A percentile compares a stretch with the other conserved stretches of the same genome.
phyloP scores from a whole-genome alignment of 2,797 vertebrate species.

The Emydoidea blandingii region DNA sequence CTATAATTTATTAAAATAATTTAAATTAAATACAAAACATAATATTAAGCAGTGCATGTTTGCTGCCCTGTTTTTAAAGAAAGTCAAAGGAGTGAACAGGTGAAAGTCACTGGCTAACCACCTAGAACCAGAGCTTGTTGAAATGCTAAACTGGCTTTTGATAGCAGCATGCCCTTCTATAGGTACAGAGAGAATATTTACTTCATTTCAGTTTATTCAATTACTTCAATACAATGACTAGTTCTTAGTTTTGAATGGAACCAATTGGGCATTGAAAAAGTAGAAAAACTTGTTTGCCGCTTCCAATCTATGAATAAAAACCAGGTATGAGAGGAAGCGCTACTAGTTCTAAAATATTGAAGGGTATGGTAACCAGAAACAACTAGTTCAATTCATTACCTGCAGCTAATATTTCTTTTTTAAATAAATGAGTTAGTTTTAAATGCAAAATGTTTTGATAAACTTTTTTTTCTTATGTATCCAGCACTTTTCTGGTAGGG shows the following conservation, averaged over 20 bases:
- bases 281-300: background rate
- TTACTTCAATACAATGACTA: too few relatives aligned
- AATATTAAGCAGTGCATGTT: too few relatives aligned
- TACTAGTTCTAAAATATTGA: background rate
- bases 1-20: too few relatives aligned
- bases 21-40: too few relatives aligned
- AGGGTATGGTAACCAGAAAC: background rate
- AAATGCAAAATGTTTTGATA: too few relatives aligned
- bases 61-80: too few relatives aligned
- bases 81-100: too few relatives aligned
- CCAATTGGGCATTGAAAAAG: background rate
- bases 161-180: background rate
- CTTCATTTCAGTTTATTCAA: background rate
- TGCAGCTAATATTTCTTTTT: background rate
- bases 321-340: background rate
- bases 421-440: background rate
- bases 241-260: too few relatives aligned
- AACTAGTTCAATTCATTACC: background rate
- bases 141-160: too few relatives aligned
- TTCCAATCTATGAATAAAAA: background rate
- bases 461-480: background rate
- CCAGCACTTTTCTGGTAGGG: background rate
- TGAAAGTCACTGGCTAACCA: too few relatives aligned
- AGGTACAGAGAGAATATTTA: background rate
- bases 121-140: too few relatives aligned